Percentiles rank a stretch among this genome's conserved stretches.
Conservation (phyloP, 1,140 invertebrate genomes). For the Drosophila ohnishii region DNA sequence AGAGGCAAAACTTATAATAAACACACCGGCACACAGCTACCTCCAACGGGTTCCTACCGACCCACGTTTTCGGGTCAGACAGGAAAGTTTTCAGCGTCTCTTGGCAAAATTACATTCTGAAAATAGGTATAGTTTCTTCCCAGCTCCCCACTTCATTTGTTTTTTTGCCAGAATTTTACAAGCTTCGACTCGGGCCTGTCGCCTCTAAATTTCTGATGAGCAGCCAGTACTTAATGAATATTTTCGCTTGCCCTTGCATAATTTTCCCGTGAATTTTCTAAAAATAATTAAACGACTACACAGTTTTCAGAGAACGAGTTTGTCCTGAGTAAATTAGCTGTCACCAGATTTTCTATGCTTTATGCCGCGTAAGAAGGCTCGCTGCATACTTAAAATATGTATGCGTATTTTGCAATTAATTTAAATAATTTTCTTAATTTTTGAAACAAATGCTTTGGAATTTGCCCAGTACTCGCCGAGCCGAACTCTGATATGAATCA, state of each 20-base stretch:
- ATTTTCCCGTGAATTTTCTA: slow-evolving; percentile 58
- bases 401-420: slow-evolving; percentile 29
- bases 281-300: slow-evolving; percentile 61
- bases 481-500: not conserved
- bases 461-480: not conserved
- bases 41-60: slow-evolving; percentile 13
- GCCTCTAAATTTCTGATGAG: slow-evolving; percentile 74
- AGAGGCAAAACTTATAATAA: slow-evolving; percentile 65
- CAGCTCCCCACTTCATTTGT: slow-evolving; percentile 27
- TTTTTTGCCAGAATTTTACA: slow-evolving; percentile 48
- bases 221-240: slow-evolving; percentile 62
- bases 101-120: slow-evolving; percentile 70
- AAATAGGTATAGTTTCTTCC: slow-evolving; percentile 66
- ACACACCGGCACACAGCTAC: slow-evolving; percentile 23
- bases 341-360: slow-evolving; percentile 19
- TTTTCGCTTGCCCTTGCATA: slow-evolving; percentile 40
- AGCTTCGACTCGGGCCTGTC: slow-evolving; percentile 13
- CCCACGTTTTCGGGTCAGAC: slow-evolving; percentile 64
- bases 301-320: not conserved
- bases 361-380: not conserved
- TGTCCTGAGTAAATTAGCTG: slow-evolving; percentile 39
- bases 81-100: slow-evolving; percentile 47
- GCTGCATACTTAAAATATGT: slow-evolving; percentile 2
- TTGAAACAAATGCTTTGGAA: not conserved
- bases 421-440: slow-evolving; percentile 38